Evolutionary conservation across 1,140 invertebrate species (phyloP).

Genomic region (Reticulitermes speratus): DNA sequence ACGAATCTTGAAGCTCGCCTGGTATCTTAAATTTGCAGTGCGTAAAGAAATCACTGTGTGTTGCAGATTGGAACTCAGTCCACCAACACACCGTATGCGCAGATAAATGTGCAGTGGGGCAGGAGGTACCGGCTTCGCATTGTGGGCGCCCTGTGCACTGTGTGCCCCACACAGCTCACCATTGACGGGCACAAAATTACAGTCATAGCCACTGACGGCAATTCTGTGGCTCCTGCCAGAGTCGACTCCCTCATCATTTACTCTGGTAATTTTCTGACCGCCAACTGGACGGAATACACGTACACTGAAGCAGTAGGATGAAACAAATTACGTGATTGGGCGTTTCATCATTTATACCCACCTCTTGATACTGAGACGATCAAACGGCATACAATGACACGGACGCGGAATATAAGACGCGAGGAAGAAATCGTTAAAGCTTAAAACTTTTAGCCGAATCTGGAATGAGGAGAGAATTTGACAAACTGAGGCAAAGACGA

Average conservation of each 20-base stretch:
- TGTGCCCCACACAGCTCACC: conserved; percentile 55
- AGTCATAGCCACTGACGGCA: conserved; percentile 55
- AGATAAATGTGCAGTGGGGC: conserved; percentile 40
- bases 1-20: too few species aligned
- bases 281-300: background rate
- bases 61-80: too few species aligned
- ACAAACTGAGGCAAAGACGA: too few species aligned
- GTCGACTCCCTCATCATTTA: conserved; percentile 38
- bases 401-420: too few species aligned
- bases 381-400: too few species aligned
- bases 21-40: too few species aligned
- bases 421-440: too few species aligned
- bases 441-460: too few species aligned
- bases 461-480: too few species aligned
- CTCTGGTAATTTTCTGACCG: background rate
- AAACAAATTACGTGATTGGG: background rate
- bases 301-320: background rate
- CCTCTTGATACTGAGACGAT: too few species aligned
- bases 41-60: too few species aligned
- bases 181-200: conserved; percentile 55
- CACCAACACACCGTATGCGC: conserved; percentile 22
- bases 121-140: conserved; percentile 57
- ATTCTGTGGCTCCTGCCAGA: conserved; percentile 47
- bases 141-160: conserved; percentile 56
- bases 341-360: too few species aligned